Conservation (phyloP, 2,797 vertebrate genomes). For the Aplochiton taeniatus region DNA sequence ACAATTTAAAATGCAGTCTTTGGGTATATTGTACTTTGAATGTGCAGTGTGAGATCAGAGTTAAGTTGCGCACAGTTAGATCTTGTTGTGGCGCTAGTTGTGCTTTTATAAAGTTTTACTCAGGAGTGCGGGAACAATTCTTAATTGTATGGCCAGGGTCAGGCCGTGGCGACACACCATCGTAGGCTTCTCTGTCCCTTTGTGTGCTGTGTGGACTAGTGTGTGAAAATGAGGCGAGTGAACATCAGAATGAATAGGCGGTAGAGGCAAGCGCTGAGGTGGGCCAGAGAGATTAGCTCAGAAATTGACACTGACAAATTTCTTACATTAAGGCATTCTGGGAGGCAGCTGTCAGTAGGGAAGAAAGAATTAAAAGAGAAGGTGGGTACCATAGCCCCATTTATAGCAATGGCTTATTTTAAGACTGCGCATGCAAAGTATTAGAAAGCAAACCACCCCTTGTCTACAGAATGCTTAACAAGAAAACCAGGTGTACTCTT, state of each 20-base stretch:
- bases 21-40: no score
- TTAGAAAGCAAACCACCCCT: constrained; percentile 32
- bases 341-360: constrained; percentile 64
- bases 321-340: constrained; percentile 78
- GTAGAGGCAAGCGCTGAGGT: constrained; percentile 65
- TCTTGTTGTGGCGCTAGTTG: neutral
- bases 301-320: constrained; percentile 83
- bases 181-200: constrained; percentile 27
- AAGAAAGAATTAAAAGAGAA: constrained; percentile 30
- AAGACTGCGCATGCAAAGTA: constrained; percentile 45
- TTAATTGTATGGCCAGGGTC: constrained; percentile 26
- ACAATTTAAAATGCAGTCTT: neutral
- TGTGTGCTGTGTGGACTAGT: constrained; percentile 13
- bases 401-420: constrained; percentile 49
- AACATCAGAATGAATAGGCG: constrained; percentile 64
- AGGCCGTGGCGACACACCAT: constrained; percentile 8
- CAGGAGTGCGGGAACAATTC: constrained; percentile 23
- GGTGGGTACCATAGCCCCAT: constrained; percentile 50
- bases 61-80: neutral
- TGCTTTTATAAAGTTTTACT: constrained; percentile 15
- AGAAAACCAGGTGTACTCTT: constrained; percentile 69
- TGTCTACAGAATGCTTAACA: constrained; percentile 41
- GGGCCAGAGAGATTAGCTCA: constrained; percentile 77
- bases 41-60: no score
- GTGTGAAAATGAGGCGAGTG: constrained; percentile 48